phyloP scores from a whole-genome alignment of 2,888 invertebrate genomes.

The Melinaea menophilus region DNA sequence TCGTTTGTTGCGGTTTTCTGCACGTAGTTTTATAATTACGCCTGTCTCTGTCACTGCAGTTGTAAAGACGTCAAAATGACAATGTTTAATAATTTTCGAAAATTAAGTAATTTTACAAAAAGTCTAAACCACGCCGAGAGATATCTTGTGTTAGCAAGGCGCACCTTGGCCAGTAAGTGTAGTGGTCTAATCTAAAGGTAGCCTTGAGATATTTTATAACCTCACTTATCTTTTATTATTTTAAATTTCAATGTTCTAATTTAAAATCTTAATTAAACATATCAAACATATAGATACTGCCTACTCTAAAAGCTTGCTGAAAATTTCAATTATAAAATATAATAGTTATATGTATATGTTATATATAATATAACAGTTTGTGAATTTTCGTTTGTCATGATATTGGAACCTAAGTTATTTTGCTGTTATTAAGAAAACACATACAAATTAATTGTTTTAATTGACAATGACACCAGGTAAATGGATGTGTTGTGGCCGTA shows the following conservation, averaged over 20 bases:
- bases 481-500: slow-evolving; percentile 69
- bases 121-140: slow-evolving; percentile 45
- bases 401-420: background rate
- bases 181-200: slow-evolving; percentile 9
- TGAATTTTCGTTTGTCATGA: no score
- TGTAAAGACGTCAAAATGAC: slow-evolving; percentile 68
- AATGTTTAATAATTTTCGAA: slow-evolving; percentile 64
- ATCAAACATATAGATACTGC: no score
- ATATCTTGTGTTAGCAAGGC: slow-evolving; percentile 47
- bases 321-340: no score
- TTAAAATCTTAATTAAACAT: no score
- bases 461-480: slow-evolving; percentile 52
- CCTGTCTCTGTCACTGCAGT: slow-evolving; percentile 57
- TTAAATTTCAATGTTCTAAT: no score
- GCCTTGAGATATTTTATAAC: slow-evolving; percentile 33
- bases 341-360: no score
- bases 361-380: no score
- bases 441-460: slow-evolving; percentile 22
- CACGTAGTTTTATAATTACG: slow-evolving; percentile 29
- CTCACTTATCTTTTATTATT: slow-evolving; percentile 16
- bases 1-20: slow-evolving; percentile 5
- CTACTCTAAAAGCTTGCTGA: no score
- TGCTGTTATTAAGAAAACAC: background rate
- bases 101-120: slow-evolving; percentile 55
- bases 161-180: slow-evolving; percentile 52